Percentiles rank a stretch among this genome's conserved stretches.
Conservation (phyloP, 2,797 vertebrate species). For the Iguana delicatissima region DNA sequence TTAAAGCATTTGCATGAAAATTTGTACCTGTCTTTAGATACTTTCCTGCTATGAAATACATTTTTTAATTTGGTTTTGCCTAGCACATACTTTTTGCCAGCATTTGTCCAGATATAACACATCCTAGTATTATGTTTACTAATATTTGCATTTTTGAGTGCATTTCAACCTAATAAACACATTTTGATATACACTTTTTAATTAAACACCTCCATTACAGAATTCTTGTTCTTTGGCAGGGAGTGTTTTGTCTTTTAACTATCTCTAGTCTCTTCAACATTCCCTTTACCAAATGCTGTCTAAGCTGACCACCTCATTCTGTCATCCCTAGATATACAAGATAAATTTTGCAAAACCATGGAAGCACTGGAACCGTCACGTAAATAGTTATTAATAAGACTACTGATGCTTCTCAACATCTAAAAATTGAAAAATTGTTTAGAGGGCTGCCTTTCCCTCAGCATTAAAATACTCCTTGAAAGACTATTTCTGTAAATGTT, state of each 20-base stretch:
- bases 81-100: no score
- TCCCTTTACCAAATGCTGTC: no score
- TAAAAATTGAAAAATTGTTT: conserved; percentile 31
- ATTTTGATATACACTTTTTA: no score
- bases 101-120: no score
- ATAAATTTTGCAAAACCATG: not conserved
- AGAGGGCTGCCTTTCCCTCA: not conserved
- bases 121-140: no score
- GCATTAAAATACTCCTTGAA: conserved; percentile 48
- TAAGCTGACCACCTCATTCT: not conserved
- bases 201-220: no score
- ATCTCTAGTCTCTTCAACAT: not conserved
- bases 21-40: no score
- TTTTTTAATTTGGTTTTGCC: no score
- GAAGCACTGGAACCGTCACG: not conserved
- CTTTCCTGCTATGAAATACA: no score
- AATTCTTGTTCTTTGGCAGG: not conserved
- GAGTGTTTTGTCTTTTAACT: not conserved
- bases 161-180: no score
- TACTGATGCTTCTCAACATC: conserved; percentile 1
- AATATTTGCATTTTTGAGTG: no score
- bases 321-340: not conserved
- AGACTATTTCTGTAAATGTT: not conserved
- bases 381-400: conserved; percentile 10
- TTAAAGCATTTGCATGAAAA: no score